Base-by-base conservation (phyloP, 2,888 invertebrate species). In the Cataglyphis altisquamis region DNA sequence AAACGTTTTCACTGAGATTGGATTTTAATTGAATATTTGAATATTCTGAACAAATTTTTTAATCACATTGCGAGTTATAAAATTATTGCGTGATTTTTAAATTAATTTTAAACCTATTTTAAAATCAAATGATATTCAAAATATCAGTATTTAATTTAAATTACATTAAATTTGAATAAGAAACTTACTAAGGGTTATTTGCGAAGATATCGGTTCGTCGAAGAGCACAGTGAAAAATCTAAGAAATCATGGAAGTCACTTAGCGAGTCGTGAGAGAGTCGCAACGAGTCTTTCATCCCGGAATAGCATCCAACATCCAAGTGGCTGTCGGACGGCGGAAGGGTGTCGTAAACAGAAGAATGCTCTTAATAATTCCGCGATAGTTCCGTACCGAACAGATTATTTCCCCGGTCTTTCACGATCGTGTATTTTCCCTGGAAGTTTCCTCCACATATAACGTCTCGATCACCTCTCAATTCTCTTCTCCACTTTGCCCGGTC, bases 361-460 rank as follows among this genome's bases (percentile, higher is more conserved):
- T 73, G 87, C 91, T 90, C 86, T 88, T 89, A 90, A 89, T 90
- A 88, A 90, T 86, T 88, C 83, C 52, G 41, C 78, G 82, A 85
- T 57, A 75, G 80, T 83, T 73, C 45, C 25, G 25, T 25, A 63
- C 67, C 29, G 68, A 77, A 48, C 66, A 25, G 45, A 39, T 52
- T 52, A n/a, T 48, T 60, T 39, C 45, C 57, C n/a, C 29, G 45
- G 12, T 62, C n/a, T 41, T 25, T 63, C 18, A 52, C 32, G n/a
- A 25, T 66, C 55, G 55, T 72, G 63, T 57, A 64, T 9, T 48
- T 48, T 63, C 32, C 45, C 52, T 41, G 36, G 63, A 74, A 87
- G 63, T 84, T 87, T 82, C 57, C 63, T 8, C 77, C 83, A 83
- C 73, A 57, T 77, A 52, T 52, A 60, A 32, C 32, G 32, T 32